phyloP scores from a whole-genome alignment of 2,888 invertebrate genomes.

The Tromatobia lineatoria region DNA sequence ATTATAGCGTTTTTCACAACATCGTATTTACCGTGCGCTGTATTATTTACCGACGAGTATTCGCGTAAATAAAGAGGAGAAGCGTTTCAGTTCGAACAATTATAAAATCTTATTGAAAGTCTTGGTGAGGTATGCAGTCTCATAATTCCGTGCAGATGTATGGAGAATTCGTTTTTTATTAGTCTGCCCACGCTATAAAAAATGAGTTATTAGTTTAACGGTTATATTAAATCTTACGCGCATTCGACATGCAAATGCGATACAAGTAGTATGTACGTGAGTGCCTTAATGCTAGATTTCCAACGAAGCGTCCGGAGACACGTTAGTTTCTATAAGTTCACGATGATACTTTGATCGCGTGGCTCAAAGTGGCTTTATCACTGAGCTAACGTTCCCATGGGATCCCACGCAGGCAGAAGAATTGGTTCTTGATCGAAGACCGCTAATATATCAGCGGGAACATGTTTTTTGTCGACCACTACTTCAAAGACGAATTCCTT shows the following conservation, averaged over 20 bases:
- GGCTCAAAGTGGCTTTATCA: conserved; percentile 69
- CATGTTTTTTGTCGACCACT: conserved; percentile 94
- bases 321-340: conserved; percentile 26
- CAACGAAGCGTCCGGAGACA: conserved; percentile 33
- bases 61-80: conserved; percentile 3
- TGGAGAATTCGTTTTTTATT: background rate
- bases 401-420: conserved; percentile 96
- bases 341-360: background rate
- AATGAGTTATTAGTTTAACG: conserved; percentile 32
- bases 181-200: conserved; percentile 21
- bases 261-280: conserved; percentile 36
- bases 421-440: conserved; percentile 92
- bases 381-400: conserved; percentile 94
- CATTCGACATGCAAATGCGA: conserved; percentile 38
- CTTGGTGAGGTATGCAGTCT: conserved; percentile 25
- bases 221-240: conserved; percentile 37
- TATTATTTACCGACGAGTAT: conserved; percentile 22
- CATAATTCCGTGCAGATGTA: conserved; percentile 12
- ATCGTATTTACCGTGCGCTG: conserved; percentile 7
- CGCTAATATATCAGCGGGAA: conserved; percentile 91
- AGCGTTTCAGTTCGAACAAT: conserved; percentile 48
- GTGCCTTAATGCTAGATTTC: conserved; percentile 56
- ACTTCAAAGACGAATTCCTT: conserved; percentile 95
- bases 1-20: background rate
- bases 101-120: conserved; percentile 42